Evolutionary conservation across 1,140 invertebrate genomes (phyloP).

Genomic region (Aphelenchoides besseyi): DNA sequence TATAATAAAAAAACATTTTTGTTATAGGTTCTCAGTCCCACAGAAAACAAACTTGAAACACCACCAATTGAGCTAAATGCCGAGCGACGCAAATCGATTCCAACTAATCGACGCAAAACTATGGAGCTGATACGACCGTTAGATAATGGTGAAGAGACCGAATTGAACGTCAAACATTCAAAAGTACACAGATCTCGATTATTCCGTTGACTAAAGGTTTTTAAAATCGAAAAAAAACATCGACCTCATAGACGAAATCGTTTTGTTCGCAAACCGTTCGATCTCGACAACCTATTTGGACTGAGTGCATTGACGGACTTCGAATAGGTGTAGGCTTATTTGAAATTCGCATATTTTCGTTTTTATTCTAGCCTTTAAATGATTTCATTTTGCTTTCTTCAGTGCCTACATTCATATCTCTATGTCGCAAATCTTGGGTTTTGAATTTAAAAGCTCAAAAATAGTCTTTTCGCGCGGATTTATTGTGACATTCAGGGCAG

Average conservation of each 20-base stretch:
- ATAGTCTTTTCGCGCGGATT: too few species aligned
- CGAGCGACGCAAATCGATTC: conserved; percentile 19
- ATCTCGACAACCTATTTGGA: conserved; percentile 46
- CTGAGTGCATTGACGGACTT: conserved; percentile 40
- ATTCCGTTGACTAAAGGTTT: too few species aligned
- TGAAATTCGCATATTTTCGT: background rate
- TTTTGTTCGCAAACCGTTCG: conserved; percentile 40
- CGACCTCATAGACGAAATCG: conserved; percentile 12
- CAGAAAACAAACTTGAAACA: conserved; percentile 13
- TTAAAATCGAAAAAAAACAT: conserved; percentile 32
- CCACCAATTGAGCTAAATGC: background rate
- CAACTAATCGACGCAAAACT: conserved; percentile 10
- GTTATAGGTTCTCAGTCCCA: background rate
- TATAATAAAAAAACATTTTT: background rate
- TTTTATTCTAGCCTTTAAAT: background rate
- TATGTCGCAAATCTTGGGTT: too few species aligned
- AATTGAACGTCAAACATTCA: too few species aligned
- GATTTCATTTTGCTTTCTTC: too few species aligned
- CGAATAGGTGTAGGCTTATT: conserved; percentile 39
- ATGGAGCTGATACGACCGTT: conserved; percentile 16
- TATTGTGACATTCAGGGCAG: background rate
- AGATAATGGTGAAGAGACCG: background rate
- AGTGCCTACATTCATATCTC: too few species aligned
- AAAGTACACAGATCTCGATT: too few species aligned
- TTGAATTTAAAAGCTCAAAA: background rate